Percentiles rank a stretch among this genome's conserved stretches.
Conservation (phyloP, 2,113 vertebrate genomes). For the Agapornis roseicollis region DNA sequence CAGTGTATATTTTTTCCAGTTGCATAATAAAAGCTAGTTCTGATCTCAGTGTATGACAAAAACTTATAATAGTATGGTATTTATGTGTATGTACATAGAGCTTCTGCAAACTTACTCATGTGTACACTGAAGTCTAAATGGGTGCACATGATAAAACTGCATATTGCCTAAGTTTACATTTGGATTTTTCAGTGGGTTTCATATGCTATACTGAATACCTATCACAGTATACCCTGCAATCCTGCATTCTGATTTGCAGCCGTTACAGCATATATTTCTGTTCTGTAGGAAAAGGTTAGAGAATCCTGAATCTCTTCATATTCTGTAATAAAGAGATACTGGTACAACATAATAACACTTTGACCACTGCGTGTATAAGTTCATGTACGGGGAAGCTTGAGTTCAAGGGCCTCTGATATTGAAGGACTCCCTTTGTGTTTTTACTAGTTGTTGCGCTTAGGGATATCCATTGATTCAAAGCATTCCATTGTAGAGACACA, state of each 20-base stretch:
- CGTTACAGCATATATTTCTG: background rate
- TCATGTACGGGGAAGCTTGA: background rate
- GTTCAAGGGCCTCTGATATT: background rate
- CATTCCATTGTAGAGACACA: background rate
- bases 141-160: fast-evolving
- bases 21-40: background rate
- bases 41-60: background rate
- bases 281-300: background rate
- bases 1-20: background rate
- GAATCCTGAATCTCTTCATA: background rate
- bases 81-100: background rate
- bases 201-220: background rate
- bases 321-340: background rate
- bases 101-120: background rate
- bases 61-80: background rate
- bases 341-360: background rate
- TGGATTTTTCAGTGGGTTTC: background rate
- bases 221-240: background rate
- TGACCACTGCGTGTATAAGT: background rate
- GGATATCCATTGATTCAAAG: background rate
- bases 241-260: background rate
- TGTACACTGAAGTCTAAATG: background rate
- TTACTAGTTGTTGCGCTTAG: background rate
- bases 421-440: background rate
- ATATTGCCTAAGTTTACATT: background rate